phyloP scores from a whole-genome alignment of 2,888 invertebrate species.

The Chloromyia formosa region DNA sequence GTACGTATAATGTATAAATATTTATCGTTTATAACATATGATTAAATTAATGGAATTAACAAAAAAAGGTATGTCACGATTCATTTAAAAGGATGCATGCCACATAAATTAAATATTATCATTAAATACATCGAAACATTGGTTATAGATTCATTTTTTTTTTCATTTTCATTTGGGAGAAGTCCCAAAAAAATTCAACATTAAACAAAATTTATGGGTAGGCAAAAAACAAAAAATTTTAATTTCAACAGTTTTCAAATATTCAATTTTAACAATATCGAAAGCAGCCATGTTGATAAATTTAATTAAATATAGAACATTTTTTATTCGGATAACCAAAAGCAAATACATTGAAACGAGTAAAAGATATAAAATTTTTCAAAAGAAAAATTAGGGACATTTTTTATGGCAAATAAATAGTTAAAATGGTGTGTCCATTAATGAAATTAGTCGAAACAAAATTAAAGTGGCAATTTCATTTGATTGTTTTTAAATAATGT shows the following conservation, averaged over 20 bases:
- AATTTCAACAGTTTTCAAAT: not conserved
- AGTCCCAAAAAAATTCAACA: too few species aligned
- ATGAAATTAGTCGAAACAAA: not conserved
- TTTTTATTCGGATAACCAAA: not conserved
- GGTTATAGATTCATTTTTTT: not conserved
- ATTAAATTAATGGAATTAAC: not conserved
- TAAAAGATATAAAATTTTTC: conserved; percentile 2
- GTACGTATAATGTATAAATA: too few species aligned
- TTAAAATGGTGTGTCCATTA: too few species aligned
- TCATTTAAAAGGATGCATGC: conserved; percentile 29
- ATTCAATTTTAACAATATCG: conserved; percentile 35
- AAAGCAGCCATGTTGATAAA: conserved; percentile 23
- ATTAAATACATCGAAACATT: conserved; percentile 16
- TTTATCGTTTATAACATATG: not conserved
- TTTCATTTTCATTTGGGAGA: too few species aligned
- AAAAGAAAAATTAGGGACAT: not conserved
- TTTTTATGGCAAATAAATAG: not conserved
- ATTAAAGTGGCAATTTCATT: conserved; percentile 11
- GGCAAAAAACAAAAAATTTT: not conserved
- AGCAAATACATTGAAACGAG: not conserved
- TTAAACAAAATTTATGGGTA: too few species aligned
- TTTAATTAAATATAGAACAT: conserved; percentile 8
- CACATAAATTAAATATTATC: conserved; percentile 22
- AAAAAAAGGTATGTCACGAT: not conserved
- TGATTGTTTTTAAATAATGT: too few species aligned